Conservation (phyloP, 2,113 vertebrate species). For the Grus americana region DNA sequence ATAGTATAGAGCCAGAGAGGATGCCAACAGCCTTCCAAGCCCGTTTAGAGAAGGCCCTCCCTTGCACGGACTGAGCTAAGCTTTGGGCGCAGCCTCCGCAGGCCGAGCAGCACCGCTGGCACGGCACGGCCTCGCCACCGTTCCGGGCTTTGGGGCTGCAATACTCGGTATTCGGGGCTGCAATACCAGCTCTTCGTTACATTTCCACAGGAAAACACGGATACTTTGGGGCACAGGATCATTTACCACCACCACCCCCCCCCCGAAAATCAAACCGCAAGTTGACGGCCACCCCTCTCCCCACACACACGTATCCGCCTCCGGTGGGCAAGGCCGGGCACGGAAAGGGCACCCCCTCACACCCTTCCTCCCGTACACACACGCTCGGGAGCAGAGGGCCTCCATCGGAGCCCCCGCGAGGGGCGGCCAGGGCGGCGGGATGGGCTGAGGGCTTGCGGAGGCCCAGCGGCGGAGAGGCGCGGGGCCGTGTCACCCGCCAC, state of each 20-base stretch:
- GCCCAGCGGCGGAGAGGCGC: not conserved
- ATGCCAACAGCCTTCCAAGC: not conserved
- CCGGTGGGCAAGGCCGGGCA: not conserved
- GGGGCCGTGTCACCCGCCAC: no score
- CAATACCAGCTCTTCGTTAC: not conserved
- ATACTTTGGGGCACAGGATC: fast-evolving
- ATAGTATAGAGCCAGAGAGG: fast-evolving
- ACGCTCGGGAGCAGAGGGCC: not conserved
- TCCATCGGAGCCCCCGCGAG: not conserved
- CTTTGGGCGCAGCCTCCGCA: not conserved
- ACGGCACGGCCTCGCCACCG: not conserved
- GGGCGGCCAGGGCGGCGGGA: not conserved
- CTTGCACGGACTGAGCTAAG: fast-evolving
- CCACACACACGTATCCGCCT: no score
- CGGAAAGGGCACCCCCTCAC: not conserved
- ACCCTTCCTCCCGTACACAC: not conserved
- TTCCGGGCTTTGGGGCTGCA: no score
- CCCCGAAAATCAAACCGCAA: not conserved
- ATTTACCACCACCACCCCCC: fast-evolving
- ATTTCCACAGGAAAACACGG: not conserved
- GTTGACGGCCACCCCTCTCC: not conserved
- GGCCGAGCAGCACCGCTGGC: not conserved
- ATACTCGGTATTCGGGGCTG: not conserved
- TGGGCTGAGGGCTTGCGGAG: no score
- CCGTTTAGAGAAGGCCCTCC: not conserved